Conservation (phyloP, 2,888 invertebrate genomes). For the Biston stratarius region DNA sequence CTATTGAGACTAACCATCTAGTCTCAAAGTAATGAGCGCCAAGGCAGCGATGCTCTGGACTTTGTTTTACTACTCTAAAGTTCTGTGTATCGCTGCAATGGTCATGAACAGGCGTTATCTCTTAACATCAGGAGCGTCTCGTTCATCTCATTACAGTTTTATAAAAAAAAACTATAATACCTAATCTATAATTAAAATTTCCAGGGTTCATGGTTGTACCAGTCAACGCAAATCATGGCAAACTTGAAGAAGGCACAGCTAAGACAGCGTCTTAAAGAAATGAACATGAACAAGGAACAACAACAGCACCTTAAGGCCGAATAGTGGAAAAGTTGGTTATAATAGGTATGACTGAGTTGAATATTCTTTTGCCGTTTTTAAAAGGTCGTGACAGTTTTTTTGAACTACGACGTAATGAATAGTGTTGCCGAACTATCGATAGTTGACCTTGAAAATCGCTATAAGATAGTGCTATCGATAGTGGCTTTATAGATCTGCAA, state of each 20-base stretch:
- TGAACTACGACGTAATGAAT: constrained; percentile 7
- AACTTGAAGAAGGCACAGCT: constrained; percentile 93
- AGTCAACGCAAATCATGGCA: constrained; percentile 95
- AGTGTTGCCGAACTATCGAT: neutral
- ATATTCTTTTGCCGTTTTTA: constrained; percentile 58
- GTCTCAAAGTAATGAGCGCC: no score
- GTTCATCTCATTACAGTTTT: no score
- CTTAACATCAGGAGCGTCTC: no score
- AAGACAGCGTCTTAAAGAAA: constrained; percentile 88
- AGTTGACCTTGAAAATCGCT: no score
- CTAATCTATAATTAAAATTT: constrained; percentile 48
- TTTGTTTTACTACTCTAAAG: no score
- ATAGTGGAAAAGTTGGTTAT: constrained; percentile 59
- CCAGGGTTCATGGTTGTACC: constrained; percentile 96
- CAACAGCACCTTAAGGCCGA: constrained; percentile 70
- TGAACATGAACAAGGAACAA: constrained; percentile 75
- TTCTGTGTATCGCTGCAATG: no score
- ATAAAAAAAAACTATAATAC: no score
- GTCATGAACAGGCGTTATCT: no score
- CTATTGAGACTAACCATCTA: no score
- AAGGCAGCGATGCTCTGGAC: no score
- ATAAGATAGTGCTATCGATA: no score
- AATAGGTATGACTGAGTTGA: constrained; percentile 53
- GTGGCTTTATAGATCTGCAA: no score
- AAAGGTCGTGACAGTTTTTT: constrained; percentile 9